Conservation (phyloP, 2,888 invertebrate genomes). For the Megastigmus dorsalis region DNA sequence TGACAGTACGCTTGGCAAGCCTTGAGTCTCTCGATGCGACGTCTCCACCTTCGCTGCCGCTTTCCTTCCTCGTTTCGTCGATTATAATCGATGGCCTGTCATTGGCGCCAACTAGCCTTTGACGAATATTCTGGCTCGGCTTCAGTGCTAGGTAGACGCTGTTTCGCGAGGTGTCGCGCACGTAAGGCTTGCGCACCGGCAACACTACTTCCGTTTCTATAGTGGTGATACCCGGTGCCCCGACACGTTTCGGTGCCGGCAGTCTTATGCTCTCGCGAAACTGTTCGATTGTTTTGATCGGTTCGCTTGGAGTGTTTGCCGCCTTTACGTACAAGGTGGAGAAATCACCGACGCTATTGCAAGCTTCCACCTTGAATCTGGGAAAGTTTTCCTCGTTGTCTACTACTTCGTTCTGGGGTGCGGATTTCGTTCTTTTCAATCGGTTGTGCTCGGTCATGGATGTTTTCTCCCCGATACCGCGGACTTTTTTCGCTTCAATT, state of each 20-base stretch:
- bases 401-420: background rate
- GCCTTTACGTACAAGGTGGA: constrained; percentile 66
- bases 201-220: constrained; percentile 65
- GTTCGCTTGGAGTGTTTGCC: constrained; percentile 25
- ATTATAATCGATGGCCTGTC: constrained; percentile 17
- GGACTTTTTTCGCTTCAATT: background rate
- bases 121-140: constrained; percentile 26
- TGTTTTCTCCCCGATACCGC: background rate
- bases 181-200: constrained; percentile 66
- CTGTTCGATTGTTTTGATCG: constrained; percentile 60
- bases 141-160: constrained; percentile 70
- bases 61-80: constrained; percentile 49
- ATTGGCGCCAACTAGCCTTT: background rate
- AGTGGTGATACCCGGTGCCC: background rate
- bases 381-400: background rate
- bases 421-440: constrained; percentile 17
- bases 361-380: constrained; percentile 67
- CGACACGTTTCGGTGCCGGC: constrained; percentile 61
- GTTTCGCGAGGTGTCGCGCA: constrained; percentile 68
- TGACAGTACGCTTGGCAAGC: constrained; percentile 40
- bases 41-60: background rate
- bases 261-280: constrained; percentile 67
- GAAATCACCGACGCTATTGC: constrained; percentile 69
- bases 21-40: background rate
- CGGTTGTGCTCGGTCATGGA: background rate